phyloP scores from a whole-genome alignment of 2,113 vertebrate species.

The Theristicus caerulescens region DNA sequence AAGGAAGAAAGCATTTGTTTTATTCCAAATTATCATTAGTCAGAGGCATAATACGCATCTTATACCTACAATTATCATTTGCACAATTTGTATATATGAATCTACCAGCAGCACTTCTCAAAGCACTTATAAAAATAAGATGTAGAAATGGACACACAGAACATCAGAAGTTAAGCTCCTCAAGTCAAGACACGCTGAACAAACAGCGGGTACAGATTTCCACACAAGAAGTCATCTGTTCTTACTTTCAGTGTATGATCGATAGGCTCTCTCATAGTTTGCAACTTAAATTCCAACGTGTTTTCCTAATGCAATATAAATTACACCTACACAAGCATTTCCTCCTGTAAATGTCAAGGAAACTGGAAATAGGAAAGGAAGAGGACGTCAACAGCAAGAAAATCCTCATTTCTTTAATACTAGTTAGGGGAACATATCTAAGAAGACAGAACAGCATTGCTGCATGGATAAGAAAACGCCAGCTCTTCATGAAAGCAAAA shows the following conservation, averaged over 20 bases:
- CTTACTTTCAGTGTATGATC: not conserved
- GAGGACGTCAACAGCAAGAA: not conserved
- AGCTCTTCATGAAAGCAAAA: not conserved
- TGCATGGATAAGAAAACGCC: not conserved
- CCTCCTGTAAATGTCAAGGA: not conserved
- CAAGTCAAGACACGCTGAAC: not conserved
- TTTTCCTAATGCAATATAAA: not conserved
- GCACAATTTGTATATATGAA: not conserved
- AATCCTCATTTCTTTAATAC: not conserved
- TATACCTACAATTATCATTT: conserved; percentile 28
- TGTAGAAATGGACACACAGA: not conserved
- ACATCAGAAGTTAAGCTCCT: not conserved
- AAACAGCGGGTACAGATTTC: not conserved
- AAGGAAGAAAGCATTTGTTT: not conserved
- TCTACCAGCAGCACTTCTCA: not conserved
- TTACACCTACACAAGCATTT: not conserved
- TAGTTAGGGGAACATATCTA: not conserved
- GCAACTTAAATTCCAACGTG: not conserved
- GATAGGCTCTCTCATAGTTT: not conserved
- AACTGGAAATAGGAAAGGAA: not conserved
- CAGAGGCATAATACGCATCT: not conserved
- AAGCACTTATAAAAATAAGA: conserved; percentile 11
- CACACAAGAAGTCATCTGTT: not conserved
- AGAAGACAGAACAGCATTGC: not conserved
- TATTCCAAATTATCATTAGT: conserved; percentile 7